phyloP scores from a whole-genome alignment of 2,888 invertebrate genomes.

The Parelbella ahira region DNA sequence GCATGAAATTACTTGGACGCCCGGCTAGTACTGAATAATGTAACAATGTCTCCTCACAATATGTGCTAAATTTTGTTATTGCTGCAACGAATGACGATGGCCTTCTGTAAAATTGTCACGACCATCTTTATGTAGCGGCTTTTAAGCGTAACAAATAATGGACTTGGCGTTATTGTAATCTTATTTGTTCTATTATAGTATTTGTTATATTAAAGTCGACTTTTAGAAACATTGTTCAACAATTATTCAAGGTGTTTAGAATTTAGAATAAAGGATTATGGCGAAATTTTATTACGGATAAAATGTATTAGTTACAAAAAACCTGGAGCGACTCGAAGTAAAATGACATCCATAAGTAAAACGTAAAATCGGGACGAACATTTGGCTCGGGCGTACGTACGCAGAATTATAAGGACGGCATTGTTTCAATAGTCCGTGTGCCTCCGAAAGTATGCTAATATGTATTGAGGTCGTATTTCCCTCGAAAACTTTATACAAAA shows the following conservation, averaged over 20 bases:
- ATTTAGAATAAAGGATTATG: too few species aligned
- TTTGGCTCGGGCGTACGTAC: slow-evolving; percentile 13
- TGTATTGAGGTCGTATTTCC: slow-evolving; percentile 11
- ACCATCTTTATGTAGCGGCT: neutral
- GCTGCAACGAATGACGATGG: neutral
- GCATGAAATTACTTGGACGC: slow-evolving; percentile 32
- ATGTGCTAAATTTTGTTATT: slow-evolving; percentile 12
- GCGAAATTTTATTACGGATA: too few species aligned
- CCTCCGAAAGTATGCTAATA: slow-evolving; percentile 16
- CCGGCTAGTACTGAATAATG: slow-evolving; percentile 28
- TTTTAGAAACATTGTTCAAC: too few species aligned
- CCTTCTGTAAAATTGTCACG: too few species aligned
- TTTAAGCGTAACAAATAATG: too few species aligned
- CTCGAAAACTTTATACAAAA: slow-evolving; percentile 7
- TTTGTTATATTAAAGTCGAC: too few species aligned
- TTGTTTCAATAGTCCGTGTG: slow-evolving; percentile 10
- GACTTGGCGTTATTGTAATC: too few species aligned
- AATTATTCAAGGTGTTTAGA: too few species aligned
- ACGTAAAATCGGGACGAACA: slow-evolving; percentile 8
- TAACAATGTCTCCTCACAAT: slow-evolving; percentile 14
- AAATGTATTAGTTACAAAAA: too few species aligned
- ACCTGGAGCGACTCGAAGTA: neutral
- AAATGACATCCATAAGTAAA: slow-evolving; percentile 13
- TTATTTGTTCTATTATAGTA: too few species aligned
- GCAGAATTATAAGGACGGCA: slow-evolving; percentile 16